Percentiles rank a stretch among this genome's conserved stretches.
Conservation (phyloP, 2,113 vertebrate genomes). For the Hucho hucho region DNA sequence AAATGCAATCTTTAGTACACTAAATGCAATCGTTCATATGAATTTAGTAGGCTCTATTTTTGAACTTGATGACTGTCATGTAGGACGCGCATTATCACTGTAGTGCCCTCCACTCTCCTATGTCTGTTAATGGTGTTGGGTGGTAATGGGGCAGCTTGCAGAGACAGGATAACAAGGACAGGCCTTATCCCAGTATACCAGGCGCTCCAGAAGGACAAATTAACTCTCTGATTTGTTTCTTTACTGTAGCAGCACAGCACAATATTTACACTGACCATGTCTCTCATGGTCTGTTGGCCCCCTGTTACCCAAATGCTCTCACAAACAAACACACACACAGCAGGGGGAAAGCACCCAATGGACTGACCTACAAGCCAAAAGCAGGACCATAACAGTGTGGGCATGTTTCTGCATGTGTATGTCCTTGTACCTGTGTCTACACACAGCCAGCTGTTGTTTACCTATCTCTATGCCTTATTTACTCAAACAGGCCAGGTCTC, state of each 20-base stretch:
- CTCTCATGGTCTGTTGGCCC: constrained; percentile 54
- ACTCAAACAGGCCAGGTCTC: constrained; percentile 52
- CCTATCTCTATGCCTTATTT: constrained; percentile 35
- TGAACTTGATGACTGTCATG: no score
- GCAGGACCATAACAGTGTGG: not conserved
- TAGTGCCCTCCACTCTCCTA: no score
- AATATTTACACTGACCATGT: constrained; percentile 62
- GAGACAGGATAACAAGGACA: constrained; percentile 34
- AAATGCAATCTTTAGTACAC: no score
- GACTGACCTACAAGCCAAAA: not conserved
- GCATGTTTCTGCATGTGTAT: constrained; percentile 5
- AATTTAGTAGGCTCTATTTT: no score
- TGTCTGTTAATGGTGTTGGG: constrained; percentile 20
- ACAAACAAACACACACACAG: constrained; percentile 39
- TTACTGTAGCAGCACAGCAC: constrained; percentile 27
- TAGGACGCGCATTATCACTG: no score
- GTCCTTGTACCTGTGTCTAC: not conserved
- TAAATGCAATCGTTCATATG: no score
- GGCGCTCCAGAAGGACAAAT: not conserved
- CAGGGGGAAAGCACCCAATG: not conserved
- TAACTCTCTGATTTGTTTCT: constrained; percentile 32
- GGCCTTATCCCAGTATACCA: constrained; percentile 28
- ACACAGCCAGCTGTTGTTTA: constrained; percentile 80
- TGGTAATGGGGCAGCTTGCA: not conserved
- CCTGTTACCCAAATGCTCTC: constrained; percentile 36